Percentiles rank a stretch among this genome's conserved stretches.
Conservation (phyloP, 2,888 invertebrate genomes). For the Nemurella pictetii region DNA sequence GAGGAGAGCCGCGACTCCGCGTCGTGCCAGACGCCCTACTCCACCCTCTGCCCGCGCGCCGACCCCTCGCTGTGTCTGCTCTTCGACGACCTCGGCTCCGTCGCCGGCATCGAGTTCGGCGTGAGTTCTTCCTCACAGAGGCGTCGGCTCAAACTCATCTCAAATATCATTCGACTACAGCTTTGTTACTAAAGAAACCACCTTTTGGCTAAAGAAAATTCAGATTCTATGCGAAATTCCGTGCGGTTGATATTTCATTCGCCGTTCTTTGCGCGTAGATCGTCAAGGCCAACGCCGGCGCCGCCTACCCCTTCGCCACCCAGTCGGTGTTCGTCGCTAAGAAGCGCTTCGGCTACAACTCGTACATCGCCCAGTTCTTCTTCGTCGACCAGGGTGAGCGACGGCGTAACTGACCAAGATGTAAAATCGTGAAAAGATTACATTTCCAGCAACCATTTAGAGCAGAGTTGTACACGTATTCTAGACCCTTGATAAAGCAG, state of each 20-base stretch:
- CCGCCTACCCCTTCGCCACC: constrained; percentile 2
- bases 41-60: neutral
- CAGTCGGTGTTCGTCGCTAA: neutral
- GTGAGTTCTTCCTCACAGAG: neutral
- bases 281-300: neutral
- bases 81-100: neutral
- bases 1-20: neutral
- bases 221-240: too few species aligned
- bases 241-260: too few species aligned
- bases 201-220: too few species aligned
- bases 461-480: too few species aligned
- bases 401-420: too few species aligned
- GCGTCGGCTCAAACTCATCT: too few species aligned
- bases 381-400: constrained; percentile 9
- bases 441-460: too few species aligned
- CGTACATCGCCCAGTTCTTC: constrained; percentile 2
- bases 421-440: too few species aligned
- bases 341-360: neutral
- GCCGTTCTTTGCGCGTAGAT: neutral
- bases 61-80: neutral
- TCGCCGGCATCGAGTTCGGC: neutral
- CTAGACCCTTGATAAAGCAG: too few species aligned
- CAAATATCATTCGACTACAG: too few species aligned
- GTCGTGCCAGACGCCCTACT: neutral
- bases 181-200: too few species aligned